Base-by-base conservation (phyloP, 2,888 invertebrate genomes). In the Calameuta idolon region DNA sequence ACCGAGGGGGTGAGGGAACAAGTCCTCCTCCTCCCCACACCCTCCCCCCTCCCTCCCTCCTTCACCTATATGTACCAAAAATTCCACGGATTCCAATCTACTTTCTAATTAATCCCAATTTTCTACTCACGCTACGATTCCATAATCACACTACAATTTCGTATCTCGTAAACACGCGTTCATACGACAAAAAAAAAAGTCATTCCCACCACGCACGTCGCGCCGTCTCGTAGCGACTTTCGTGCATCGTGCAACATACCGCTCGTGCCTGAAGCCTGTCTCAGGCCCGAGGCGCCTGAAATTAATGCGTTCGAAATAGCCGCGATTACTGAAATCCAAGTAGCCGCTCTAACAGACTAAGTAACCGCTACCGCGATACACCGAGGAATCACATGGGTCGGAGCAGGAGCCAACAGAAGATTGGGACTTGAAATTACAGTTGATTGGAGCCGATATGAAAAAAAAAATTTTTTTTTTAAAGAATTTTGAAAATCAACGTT, bases 301-400 rank as follows among this genome's bases (percentile, higher is more conserved):
- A 82, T 82, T 82, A 82, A 81, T 81, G 78, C 80, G 80, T 80
- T 81, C 77, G 79, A 77, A 81, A 80, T 80, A 81, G 78, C 76
- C 74, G 78, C 81, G 77, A 77, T 82, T 82, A 80, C 82, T 78
- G 81, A 80, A 81, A 80, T 78, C 76, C 77, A 76, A 75, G 35
- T 55, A 55, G 55, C 55, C 55, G 9, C 55, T 23, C 55, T 55
- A 55, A 55, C 23, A 9, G 23, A 23, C 55, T 55, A 2, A 55
- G 9, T 55, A 55, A 55, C 23, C 55, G 55, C 55, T 55, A 55
- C 55, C 55, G 55, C 55, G 55, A 55, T 55, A 55, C 55, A 55
- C 55, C 1, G 23, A 40, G 40, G 5, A 55, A 55, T 55, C 23
- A 9, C 9, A 0, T 55, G 5, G 9, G 55, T 55, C 23, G 5